phyloP scores from a whole-genome alignment of 2,888 invertebrate species.

The Aspidiotus rigidus region DNA sequence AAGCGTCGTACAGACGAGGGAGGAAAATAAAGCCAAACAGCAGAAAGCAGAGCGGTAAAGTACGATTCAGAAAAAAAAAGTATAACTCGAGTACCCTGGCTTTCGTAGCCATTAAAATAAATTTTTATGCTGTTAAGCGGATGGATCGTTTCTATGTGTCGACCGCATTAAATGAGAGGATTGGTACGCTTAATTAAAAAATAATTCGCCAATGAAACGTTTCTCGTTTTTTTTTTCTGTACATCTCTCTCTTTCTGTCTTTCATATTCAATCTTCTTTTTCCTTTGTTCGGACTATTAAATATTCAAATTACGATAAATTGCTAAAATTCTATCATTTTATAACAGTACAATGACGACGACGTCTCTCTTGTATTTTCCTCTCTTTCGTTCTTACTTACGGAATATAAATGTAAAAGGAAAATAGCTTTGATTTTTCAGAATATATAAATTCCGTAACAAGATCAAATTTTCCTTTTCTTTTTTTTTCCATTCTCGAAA shows the following conservation, averaged over 20 bases:
- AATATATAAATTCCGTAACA: conserved; percentile 31
- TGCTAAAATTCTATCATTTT: conserved; percentile 12
- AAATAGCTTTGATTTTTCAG: conserved; percentile 18
- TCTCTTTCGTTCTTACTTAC: conserved; percentile 13
- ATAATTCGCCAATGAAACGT: conserved; percentile 7
- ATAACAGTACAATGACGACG: no score
- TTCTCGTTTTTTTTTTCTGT: conserved; percentile 4
- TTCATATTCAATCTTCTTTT: background rate
- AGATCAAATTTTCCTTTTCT: conserved; percentile 25
- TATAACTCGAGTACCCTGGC: background rate
- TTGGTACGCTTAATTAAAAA: conserved; percentile 8
- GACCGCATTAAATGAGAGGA: background rate
- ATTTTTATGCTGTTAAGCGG: background rate
- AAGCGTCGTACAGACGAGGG: background rate
- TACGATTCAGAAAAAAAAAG: background rate
- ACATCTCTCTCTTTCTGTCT: background rate
- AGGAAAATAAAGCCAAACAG: background rate
- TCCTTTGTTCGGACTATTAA: conserved; percentile 5
- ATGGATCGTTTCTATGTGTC: background rate
- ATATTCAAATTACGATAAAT: conserved; percentile 22
- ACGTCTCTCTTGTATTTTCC: background rate
- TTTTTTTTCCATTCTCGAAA: conserved; percentile 6
- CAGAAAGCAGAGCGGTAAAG: background rate
- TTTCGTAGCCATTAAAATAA: background rate
- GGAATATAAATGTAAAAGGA: conserved; percentile 14